Conservation (phyloP, 1,140 invertebrate species). For the Euglossa dilemma region DNA sequence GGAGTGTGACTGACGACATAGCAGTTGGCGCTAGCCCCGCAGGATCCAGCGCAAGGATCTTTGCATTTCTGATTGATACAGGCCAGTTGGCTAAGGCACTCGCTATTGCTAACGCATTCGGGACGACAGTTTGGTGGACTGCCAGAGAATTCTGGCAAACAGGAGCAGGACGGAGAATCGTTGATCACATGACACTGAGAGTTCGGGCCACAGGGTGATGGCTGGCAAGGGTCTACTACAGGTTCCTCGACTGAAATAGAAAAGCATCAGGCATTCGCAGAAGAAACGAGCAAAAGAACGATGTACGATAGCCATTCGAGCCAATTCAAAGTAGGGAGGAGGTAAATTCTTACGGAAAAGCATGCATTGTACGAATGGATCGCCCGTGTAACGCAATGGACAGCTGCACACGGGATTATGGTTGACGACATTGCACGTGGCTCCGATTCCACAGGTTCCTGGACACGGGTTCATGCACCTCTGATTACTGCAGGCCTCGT, state of each 20-base stretch:
- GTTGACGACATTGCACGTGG: slow-evolving; percentile 84
- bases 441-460: slow-evolving; percentile 87
- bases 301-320: neutral
- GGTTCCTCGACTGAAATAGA: slow-evolving; percentile 62
- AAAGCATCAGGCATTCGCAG: neutral
- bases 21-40: slow-evolving; percentile 77
- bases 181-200: slow-evolving; percentile 82
- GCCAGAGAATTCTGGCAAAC: slow-evolving; percentile 76
- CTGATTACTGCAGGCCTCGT: slow-evolving; percentile 87
- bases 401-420: slow-evolving; percentile 88
- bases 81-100: slow-evolving; percentile 87
- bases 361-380: slow-evolving; percentile 84
- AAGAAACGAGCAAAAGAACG: neutral
- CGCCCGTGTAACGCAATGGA: slow-evolving; percentile 86
- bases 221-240: slow-evolving; percentile 73
- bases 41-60: slow-evolving; percentile 87
- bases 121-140: slow-evolving; percentile 85
- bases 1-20: slow-evolving; percentile 80
- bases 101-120: slow-evolving; percentile 88
- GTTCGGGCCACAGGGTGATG: slow-evolving; percentile 87
- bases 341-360: neutral
- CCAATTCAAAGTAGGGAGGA: slow-evolving; percentile 73
- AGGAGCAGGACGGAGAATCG: slow-evolving; percentile 84
- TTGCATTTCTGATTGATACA: slow-evolving; percentile 89
- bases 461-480: slow-evolving; percentile 88